These are phyloP conservation scores for Bucco capensis DNA, from an alignment of 2,113 vertebrate genomes.

Conservation along the genomic window DNA sequence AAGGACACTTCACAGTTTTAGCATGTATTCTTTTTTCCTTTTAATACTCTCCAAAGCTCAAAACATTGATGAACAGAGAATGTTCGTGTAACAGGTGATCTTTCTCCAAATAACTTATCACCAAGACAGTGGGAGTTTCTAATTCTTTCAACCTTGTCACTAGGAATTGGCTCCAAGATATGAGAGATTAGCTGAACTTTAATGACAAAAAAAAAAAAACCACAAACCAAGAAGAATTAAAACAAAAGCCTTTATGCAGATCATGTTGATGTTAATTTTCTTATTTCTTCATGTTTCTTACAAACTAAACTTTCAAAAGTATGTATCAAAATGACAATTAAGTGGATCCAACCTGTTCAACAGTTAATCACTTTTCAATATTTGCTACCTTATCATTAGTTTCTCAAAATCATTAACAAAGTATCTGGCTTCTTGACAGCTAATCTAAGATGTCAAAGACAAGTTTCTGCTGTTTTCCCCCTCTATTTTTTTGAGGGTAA, in stretches of 20 bases:
- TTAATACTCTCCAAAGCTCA: constrained; percentile 17
- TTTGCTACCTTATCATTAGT: not conserved
- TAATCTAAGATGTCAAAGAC: not conserved
- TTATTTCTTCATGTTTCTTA: constrained; percentile 1
- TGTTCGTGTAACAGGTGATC: constrained; percentile 18
- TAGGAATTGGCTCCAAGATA: constrained; percentile 39
- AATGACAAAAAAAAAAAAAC: constrained; percentile 53
- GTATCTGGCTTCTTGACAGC: not conserved
- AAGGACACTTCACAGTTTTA: not conserved
- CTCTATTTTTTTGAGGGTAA: not conserved
- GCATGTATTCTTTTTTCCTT: not conserved
- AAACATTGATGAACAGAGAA: constrained; percentile 30
- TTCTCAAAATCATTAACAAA: constrained; percentile 1
- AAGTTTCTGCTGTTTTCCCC: not conserved
- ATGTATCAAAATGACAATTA: not conserved
- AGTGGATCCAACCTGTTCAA: not conserved
- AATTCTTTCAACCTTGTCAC: constrained; percentile 39
- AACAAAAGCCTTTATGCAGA: constrained; percentile 43
- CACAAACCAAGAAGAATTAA: constrained; percentile 65
- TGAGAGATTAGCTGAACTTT: constrained; percentile 44
- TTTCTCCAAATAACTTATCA: constrained; percentile 55
- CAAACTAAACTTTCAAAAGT: constrained; percentile 13
- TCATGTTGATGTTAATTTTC: constrained; percentile 11
- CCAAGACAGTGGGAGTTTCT: constrained; percentile 23
- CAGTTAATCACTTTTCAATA: not conserved